These are phyloP conservation scores for Synchiropus splendidus DNA, from an alignment of 2,113 vertebrate genomes.

Conservation along the genomic window DNA sequence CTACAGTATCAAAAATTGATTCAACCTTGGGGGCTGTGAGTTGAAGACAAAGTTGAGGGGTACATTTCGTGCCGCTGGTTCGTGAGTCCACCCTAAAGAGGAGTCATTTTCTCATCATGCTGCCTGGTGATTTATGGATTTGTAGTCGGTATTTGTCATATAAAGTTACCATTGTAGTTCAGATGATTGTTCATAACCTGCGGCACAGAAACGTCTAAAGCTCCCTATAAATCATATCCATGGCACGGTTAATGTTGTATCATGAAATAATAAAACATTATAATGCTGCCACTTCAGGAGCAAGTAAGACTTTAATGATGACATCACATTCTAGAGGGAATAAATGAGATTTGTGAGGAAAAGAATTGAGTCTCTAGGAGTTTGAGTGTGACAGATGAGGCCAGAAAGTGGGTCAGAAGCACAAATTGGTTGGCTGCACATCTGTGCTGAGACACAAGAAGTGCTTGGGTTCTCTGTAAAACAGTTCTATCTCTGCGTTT, in stretches of 20 bases:
- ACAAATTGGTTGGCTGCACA: constrained; percentile 14
- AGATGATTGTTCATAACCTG: too few species aligned
- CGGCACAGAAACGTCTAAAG: constrained; percentile 10
- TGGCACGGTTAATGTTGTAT: constrained; percentile 45
- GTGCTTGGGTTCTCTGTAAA: too few species aligned
- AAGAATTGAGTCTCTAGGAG: constrained; percentile 4
- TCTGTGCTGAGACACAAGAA: constrained; percentile 17
- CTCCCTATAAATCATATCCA: constrained; percentile 42
- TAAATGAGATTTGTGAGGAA: constrained; percentile 31
- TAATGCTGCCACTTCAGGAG: constrained; percentile 24
- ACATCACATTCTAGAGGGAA: constrained; percentile 18
- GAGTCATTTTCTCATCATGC: too few species aligned
- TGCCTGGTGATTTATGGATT: too few species aligned
- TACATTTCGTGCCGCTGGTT: too few species aligned
- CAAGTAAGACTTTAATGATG: constrained; percentile 36
- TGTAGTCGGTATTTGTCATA: too few species aligned
- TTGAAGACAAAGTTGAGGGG: too few species aligned
- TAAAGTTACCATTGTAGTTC: too few species aligned
- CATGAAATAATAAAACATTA: constrained; percentile 55
- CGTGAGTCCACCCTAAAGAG: too few species aligned
- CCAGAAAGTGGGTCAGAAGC: constrained; percentile 51
- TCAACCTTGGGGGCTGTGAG: too few species aligned
- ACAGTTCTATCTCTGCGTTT: too few species aligned
- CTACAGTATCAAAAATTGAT: too few species aligned
- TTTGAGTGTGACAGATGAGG: constrained; percentile 35